phyloP scores from a whole-genome alignment of 2,888 invertebrate species.

The Euzophera pinguis region DNA sequence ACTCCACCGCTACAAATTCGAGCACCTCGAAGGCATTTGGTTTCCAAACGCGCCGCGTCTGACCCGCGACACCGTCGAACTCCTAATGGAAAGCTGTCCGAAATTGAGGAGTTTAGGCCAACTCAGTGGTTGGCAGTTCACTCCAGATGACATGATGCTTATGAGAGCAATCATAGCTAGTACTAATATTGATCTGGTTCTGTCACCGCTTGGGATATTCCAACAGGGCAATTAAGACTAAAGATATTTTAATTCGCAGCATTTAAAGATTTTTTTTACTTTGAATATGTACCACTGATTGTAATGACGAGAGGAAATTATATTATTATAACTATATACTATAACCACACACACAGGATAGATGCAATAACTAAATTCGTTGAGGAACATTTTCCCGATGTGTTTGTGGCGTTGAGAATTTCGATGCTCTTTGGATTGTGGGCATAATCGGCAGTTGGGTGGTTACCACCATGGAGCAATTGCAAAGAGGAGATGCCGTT shows the following conservation, averaged over 20 bases:
- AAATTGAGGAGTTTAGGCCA: slow-evolving; percentile 83
- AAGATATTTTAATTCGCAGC: not conserved
- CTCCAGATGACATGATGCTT: slow-evolving; percentile 83
- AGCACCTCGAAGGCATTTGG: slow-evolving; percentile 83
- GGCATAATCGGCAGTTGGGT: too few species aligned
- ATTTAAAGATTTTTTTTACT: not conserved
- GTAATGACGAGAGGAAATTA: too few species aligned
- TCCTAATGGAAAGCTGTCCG: slow-evolving; percentile 84
- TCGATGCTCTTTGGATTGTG: too few species aligned
- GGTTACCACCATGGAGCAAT: too few species aligned
- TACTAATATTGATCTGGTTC: slow-evolving; percentile 82
- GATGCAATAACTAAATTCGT: too few species aligned
- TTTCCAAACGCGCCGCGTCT: slow-evolving; percentile 84
- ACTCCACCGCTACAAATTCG: slow-evolving; percentile 82
- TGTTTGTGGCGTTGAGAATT: too few species aligned
- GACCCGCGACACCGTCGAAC: slow-evolving; percentile 81
- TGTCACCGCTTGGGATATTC: slow-evolving; percentile 81
- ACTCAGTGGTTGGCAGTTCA: slow-evolving; percentile 83
- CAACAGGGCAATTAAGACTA: slow-evolving; percentile 53
- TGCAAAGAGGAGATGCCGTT: too few species aligned
- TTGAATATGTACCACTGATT: too few species aligned
- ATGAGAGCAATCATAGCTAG: slow-evolving; percentile 82
- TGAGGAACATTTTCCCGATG: too few species aligned
- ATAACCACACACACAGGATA: too few species aligned
- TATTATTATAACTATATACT: too few species aligned